phyloP scores from a whole-genome alignment of 2,888 invertebrate genomes.

The Eulithis prunata region DNA sequence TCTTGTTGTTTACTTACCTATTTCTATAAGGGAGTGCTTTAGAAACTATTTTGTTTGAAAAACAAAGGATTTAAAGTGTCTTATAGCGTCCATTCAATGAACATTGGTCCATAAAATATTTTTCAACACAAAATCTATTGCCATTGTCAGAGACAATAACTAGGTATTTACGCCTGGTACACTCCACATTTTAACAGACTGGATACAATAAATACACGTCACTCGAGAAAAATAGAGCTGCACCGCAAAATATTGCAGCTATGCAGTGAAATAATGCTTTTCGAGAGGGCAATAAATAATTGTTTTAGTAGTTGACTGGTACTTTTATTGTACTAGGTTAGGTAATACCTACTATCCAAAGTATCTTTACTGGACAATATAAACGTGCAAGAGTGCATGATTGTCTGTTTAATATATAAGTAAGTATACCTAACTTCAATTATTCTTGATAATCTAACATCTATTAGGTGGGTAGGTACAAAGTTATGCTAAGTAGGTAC shows the following conservation, averaged over 20 bases:
- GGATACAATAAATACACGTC: conserved; percentile 33
- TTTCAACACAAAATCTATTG: conserved; percentile 26
- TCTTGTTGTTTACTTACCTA: too few relatives aligned
- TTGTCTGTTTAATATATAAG: conserved; percentile 12
- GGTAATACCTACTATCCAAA: conserved; percentile 5
- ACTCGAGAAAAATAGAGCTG: conserved; percentile 36
- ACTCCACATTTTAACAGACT: conserved; percentile 28
- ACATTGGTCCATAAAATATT: neutral
- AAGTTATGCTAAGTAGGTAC: too few relatives aligned
- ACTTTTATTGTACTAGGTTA: conserved; percentile 3
- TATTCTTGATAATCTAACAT: too few relatives aligned
- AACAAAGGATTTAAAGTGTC: conserved; percentile 2
- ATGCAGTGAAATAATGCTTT: conserved; percentile 43
- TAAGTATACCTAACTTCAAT: neutral
- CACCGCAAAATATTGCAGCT: conserved; percentile 42
- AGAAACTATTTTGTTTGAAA: neutral
- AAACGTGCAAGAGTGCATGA: conserved; percentile 11
- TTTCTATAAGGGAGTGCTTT: neutral
- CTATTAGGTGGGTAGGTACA: too few relatives aligned
- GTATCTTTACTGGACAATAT: conserved; percentile 19
- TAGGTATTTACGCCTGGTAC: conserved; percentile 24
- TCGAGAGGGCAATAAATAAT: conserved; percentile 46
- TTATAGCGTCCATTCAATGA: neutral
- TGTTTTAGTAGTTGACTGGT: conserved; percentile 28
- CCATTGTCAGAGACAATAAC: conserved; percentile 30